These are phyloP conservation scores for Agelaius phoeniceus DNA, from an alignment of 2,113 vertebrate species.

Conservation along the genomic window DNA sequence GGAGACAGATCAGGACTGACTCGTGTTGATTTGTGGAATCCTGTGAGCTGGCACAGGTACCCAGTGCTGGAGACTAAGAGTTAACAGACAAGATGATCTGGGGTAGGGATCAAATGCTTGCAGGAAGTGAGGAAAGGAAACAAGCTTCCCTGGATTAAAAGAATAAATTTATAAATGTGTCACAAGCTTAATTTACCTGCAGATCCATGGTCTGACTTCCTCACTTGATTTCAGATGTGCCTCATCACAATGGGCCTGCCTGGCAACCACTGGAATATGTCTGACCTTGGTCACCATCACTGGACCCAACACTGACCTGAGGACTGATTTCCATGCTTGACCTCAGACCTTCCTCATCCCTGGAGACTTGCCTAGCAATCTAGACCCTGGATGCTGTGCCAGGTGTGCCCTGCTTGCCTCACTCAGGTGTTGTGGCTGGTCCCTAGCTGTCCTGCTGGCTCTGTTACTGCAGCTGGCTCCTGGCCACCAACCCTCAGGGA, in stretches of 20 bases:
- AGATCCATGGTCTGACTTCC: not conserved
- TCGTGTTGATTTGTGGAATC: not conserved
- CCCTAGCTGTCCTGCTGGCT: not conserved
- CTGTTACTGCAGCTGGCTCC: not conserved
- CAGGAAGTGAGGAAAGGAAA: not conserved
- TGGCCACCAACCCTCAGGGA: rapidly evolving
- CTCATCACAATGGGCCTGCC: not conserved
- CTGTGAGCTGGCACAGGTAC: not conserved
- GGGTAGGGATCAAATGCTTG: not conserved
- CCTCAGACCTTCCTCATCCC: not conserved
- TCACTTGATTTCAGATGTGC: not conserved
- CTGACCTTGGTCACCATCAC: not conserved
- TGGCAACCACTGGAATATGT: not conserved
- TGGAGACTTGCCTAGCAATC: not conserved
- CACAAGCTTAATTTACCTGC: not conserved
- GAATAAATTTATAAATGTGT: not conserved
- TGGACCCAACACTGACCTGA: not conserved
- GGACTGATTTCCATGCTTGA: not conserved
- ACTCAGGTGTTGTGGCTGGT: not conserved
- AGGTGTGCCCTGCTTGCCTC: not conserved
- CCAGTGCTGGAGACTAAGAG: not conserved
- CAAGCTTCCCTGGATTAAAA: not conserved
- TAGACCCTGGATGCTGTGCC: not conserved
- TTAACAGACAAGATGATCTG: not conserved
- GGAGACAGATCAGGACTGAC: not conserved